Evolutionary conservation across 2,113 vertebrate genomes (phyloP).

Genomic region (Bufo bufo): DNA sequence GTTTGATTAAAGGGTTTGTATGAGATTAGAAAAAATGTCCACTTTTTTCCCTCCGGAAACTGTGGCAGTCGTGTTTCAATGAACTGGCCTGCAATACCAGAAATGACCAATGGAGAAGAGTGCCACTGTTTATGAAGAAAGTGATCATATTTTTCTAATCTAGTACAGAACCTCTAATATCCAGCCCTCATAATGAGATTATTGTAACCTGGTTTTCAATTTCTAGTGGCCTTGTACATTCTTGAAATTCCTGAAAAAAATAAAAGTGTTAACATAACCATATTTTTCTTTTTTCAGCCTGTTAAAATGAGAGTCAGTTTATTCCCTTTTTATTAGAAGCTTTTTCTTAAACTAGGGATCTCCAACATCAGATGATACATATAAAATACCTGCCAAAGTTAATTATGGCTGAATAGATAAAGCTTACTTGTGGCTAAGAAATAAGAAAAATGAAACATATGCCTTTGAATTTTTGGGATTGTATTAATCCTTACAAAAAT

Average conservation of each 20-base stretch:
- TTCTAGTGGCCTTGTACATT: conserved; percentile 93
- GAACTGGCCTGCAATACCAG: not conserved
- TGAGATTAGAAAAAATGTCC: not conserved
- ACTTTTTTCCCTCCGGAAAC: not conserved
- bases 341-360: conserved; percentile 70
- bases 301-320: conserved; percentile 6
- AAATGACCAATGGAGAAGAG: not conserved
- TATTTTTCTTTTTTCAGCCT: not conserved
- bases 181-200: conserved; percentile 59
- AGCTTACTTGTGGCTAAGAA: conserved; percentile 76
- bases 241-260: conserved; percentile 61
- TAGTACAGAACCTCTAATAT: not conserved
- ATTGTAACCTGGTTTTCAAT: conserved; percentile 78
- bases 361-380: conserved; percentile 74
- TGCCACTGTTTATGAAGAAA: not conserved
- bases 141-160: not conserved
- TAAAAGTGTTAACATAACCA: conserved; percentile 10
- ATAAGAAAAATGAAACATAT: conserved; percentile 72
- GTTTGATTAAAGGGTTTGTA: not conserved
- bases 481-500: conserved; percentile 78
- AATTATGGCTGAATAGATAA: conserved; percentile 83
- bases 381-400: conserved; percentile 91
- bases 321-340: conserved; percentile 63
- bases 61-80: not conserved
- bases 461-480: conserved; percentile 87